Conservation (phyloP, 2,113 vertebrate species). For the Elgaria multicarinata region DNA sequence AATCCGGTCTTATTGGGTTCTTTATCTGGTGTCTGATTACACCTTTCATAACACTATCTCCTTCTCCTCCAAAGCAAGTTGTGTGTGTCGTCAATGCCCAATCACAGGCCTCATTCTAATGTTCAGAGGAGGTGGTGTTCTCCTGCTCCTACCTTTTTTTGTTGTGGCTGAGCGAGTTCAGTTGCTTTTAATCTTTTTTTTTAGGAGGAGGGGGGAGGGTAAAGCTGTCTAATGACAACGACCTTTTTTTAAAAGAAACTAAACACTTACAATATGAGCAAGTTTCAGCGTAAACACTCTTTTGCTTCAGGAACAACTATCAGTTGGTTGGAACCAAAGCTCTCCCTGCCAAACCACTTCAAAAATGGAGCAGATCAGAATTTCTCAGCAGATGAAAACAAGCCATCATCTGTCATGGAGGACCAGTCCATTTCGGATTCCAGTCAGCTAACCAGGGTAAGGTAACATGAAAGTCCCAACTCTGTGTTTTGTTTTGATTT, state of each 20-base stretch:
- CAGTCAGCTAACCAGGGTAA: conserved; percentile 89
- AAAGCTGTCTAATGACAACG: conserved; percentile 57
- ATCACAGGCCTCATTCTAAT: conserved; percentile 76
- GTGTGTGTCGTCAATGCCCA: conserved; percentile 69
- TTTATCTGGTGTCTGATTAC: conserved; percentile 74
- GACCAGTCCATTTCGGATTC: conserved; percentile 83
- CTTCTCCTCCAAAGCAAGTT: conserved; percentile 58
- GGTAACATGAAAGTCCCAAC: conserved; percentile 55
- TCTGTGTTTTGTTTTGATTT: conserved; percentile 31
- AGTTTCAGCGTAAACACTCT: conserved; percentile 82
- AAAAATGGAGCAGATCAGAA: conserved; percentile 90
- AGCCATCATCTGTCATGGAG: conserved; percentile 78
- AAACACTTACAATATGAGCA: conserved; percentile 80
- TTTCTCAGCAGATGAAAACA: conserved; percentile 80
- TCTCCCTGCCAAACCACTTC: conserved; percentile 87
- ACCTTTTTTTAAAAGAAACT: conserved; percentile 24
- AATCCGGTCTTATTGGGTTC: conserved; percentile 46
- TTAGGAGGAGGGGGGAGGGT: conserved; percentile 28
- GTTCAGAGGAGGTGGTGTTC: conserved; percentile 65
- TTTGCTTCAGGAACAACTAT: conserved; percentile 89
- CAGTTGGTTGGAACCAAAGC: conserved; percentile 95
- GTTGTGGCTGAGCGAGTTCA: conserved; percentile 66
- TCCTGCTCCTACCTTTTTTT: conserved; percentile 61
- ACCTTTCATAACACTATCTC: conserved; percentile 67
- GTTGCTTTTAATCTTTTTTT: conserved; percentile 63